Conservation (phyloP, 2,797 vertebrate genomes). For the Rhinoraja longicauda region DNA sequence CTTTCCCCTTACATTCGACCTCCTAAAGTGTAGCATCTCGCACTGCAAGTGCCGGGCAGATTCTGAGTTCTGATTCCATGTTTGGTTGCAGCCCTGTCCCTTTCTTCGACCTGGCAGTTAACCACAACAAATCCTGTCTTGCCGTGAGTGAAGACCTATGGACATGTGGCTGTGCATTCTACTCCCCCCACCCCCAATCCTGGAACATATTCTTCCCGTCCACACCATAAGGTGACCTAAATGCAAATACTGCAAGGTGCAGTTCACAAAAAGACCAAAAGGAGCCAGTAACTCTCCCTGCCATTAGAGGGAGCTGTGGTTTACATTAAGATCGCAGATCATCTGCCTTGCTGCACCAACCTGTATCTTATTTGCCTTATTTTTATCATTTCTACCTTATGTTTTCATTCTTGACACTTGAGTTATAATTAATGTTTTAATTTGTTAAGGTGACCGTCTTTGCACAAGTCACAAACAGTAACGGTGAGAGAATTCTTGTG, state of each 20-base stretch:
- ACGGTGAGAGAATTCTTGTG: not conserved
- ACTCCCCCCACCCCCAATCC: not conserved
- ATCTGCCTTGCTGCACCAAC: not conserved
- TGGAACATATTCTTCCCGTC: not conserved
- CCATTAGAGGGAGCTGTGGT: conserved; percentile 29
- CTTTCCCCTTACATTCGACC: too few relatives aligned
- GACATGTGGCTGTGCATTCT: too few relatives aligned
- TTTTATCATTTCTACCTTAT: not conserved
- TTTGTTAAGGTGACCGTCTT: not conserved
- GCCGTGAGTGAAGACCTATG: not conserved
- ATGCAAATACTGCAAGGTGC: not conserved
- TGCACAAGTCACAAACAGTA: not conserved
- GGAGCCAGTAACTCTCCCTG: not conserved
- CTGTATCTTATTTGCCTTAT: not conserved
- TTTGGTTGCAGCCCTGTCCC: not conserved
- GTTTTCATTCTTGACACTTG: not conserved
- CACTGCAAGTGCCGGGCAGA: not conserved
- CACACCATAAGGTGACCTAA: not conserved
- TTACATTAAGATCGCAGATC: too few relatives aligned
- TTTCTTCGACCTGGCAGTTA: not conserved
- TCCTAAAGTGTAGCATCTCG: too few relatives aligned
- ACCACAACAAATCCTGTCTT: not conserved
- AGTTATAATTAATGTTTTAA: not conserved
- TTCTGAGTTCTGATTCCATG: not conserved
- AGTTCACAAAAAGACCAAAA: not conserved